phyloP scores from a whole-genome alignment of 2,113 vertebrate species.

The Glaucomys volans region DNA sequence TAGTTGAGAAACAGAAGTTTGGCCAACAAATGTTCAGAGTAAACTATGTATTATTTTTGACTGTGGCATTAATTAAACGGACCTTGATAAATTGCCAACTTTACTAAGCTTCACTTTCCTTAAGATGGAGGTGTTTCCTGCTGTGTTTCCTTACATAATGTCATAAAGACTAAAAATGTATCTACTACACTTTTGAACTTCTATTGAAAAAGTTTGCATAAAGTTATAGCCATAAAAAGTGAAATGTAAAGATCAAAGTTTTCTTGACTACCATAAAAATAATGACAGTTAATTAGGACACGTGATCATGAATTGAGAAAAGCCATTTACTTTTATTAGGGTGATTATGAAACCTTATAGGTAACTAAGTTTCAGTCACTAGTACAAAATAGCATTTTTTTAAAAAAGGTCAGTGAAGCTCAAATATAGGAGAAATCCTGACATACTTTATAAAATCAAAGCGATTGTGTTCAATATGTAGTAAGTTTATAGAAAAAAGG shows the following conservation, averaged over 20 bases:
- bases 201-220: conserved; percentile 40
- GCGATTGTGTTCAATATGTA: neutral
- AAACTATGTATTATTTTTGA: conserved; percentile 55
- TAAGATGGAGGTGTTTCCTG: neutral
- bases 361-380: conserved; percentile 26
- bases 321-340: neutral
- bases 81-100: conserved; percentile 41
- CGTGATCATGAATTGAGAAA: neutral
- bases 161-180: conserved; percentile 29
- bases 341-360: neutral
- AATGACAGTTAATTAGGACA: neutral
- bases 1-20: conserved; percentile 68
- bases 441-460: neutral
- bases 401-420: neutral
- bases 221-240: neutral
- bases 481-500: neutral
- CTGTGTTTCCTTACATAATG: neutral
- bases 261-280: neutral
- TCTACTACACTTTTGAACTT: conserved; percentile 2
- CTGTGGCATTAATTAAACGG: neutral
- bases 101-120: conserved; percentile 14
- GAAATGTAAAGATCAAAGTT: conserved; percentile 1
- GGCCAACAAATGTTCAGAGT: conserved; percentile 68
- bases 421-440: neutral
- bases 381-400: neutral